A percentile compares a stretch with the other conserved stretches of the same genome.
These are phyloP conservation scores for Hydroisotoma schaefferi DNA, from an alignment of 2,888 invertebrate genomes.

Conservation along the genomic window DNA sequence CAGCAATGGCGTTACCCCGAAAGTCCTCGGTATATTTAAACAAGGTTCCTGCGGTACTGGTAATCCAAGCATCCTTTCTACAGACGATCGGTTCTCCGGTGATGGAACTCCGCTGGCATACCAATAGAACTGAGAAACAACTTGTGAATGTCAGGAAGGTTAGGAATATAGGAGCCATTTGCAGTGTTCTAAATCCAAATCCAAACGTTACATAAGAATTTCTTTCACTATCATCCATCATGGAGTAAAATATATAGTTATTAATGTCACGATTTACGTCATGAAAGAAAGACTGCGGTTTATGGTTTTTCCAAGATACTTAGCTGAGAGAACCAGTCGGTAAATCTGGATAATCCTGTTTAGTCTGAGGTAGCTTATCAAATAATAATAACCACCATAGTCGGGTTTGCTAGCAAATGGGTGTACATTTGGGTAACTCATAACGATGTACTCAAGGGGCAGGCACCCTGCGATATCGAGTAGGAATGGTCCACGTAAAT, in stretches of 20 bases:
- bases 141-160: conserved; percentile 34
- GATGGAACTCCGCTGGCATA: conserved; percentile 27
- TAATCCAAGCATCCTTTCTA: conserved; percentile 36
- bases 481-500: conserved; percentile 39
- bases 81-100: conserved; percentile 21
- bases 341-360: conserved; percentile 41
- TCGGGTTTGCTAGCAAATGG: conserved; percentile 1
- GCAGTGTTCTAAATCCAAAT: conserved; percentile 39
- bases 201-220: too few species aligned
- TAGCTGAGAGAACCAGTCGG: conserved; percentile 29
- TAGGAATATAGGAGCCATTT: conserved; percentile 43
- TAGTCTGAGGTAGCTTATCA: conserved; percentile 27
- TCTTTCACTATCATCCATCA: too few species aligned
- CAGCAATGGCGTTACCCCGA: too few species aligned
- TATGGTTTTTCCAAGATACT: conserved; percentile 31
- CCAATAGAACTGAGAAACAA: conserved; percentile 25
- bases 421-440: conserved; percentile 2
- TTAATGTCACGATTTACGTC: conserved; percentile 23
- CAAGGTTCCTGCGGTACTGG: too few species aligned
- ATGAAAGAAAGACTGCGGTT: conserved; percentile 38
- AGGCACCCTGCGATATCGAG: conserved; percentile 38
- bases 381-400: conserved; percentile 22
- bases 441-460: conserved; percentile 33
- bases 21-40: too few species aligned
- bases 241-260: not conserved